phyloP scores from a whole-genome alignment of 2,888 invertebrate species.

The Thereva nobilitata region DNA sequence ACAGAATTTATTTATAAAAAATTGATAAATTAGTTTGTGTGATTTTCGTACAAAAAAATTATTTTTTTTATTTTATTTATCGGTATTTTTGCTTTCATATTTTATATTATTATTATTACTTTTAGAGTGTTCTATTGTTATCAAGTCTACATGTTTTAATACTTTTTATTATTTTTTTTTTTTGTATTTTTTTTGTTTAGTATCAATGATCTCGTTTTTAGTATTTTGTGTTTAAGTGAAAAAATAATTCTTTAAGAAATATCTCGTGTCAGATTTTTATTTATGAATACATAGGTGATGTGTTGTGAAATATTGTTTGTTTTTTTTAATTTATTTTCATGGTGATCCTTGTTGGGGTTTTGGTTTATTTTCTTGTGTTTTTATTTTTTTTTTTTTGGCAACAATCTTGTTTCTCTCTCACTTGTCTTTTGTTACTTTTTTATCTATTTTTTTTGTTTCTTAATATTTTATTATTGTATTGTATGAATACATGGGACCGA shows the following conservation, averaged over 20 bases:
- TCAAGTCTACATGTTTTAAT: conserved; percentile 32
- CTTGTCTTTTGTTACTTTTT: conserved; percentile 30
- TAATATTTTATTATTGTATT: neutral
- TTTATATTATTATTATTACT: conserved; percentile 34
- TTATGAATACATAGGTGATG: too few relatives aligned
- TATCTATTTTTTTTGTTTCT: conserved; percentile 19
- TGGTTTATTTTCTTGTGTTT: conserved; percentile 20
- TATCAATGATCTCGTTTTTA: conserved; percentile 14
- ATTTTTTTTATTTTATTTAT: conserved; percentile 31
- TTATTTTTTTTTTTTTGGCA: conserved; percentile 37
- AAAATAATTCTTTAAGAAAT: conserved; percentile 36
- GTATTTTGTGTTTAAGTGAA: conserved; percentile 31
- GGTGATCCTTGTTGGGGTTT: conserved; percentile 25
- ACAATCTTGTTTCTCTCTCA: conserved; percentile 43
- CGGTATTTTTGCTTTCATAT: conserved; percentile 20
- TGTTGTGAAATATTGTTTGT: neutral
- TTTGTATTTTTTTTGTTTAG: neutral
- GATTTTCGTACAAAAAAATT: conserved; percentile 40
- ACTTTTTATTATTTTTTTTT: conserved; percentile 16
- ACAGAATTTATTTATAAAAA: conserved; percentile 40
- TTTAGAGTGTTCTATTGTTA: conserved; percentile 29
- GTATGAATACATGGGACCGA: neutral
- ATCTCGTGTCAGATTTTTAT: conserved; percentile 1
- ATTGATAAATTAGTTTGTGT: conserved; percentile 40
- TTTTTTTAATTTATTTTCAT: conserved; percentile 27